Evolutionary conservation across 2,797 vertebrate species (phyloP).

Genomic region (Novumbra hubbsi): DNA sequence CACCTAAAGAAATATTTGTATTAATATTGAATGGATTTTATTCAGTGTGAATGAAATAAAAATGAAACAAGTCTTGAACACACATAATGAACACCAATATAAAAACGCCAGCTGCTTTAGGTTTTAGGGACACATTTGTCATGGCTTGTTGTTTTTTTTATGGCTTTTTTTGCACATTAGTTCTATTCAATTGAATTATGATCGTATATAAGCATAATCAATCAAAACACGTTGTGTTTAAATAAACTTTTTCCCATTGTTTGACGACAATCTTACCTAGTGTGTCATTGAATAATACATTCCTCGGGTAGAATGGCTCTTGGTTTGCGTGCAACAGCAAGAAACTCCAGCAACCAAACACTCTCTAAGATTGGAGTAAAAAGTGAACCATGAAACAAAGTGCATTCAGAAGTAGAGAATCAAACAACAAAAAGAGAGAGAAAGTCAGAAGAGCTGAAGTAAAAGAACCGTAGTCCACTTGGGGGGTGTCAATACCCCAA

Average conservation of each 20-base stretch:
- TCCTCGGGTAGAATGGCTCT: slow-evolving; percentile 14
- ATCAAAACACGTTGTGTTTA: slow-evolving; percentile 18
- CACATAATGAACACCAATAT: slow-evolving; percentile 25
- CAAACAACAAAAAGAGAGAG: not conserved
- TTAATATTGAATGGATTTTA: slow-evolving; percentile 50
- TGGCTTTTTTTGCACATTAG: slow-evolving; percentile 3
- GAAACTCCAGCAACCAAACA: not conserved
- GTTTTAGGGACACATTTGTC: slow-evolving; percentile 40
- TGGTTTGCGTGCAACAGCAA: not conserved
- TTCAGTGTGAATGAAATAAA: slow-evolving; percentile 47
- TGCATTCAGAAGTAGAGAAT: not conserved
- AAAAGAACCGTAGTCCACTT: slow-evolving; percentile 45
- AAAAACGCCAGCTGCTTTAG: slow-evolving; percentile 46
- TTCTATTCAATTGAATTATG: slow-evolving; percentile 30
- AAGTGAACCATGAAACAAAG: not conserved
- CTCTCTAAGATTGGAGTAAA: not conserved
- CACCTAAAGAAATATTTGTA: slow-evolving; percentile 31
- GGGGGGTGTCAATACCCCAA: slow-evolving; percentile 41
- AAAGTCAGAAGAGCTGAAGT: slow-evolving; percentile 11
- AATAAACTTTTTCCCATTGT: slow-evolving; percentile 3
- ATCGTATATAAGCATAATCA: slow-evolving; percentile 24
- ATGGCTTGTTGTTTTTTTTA: slow-evolving; percentile 34
- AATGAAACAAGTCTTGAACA: slow-evolving; percentile 31
- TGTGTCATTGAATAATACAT: not conserved
- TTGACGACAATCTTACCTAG: slow-evolving; percentile 13